Evolutionary conservation across 1,140 invertebrate species (phyloP).

Genomic region (Hestina assimilis): DNA sequence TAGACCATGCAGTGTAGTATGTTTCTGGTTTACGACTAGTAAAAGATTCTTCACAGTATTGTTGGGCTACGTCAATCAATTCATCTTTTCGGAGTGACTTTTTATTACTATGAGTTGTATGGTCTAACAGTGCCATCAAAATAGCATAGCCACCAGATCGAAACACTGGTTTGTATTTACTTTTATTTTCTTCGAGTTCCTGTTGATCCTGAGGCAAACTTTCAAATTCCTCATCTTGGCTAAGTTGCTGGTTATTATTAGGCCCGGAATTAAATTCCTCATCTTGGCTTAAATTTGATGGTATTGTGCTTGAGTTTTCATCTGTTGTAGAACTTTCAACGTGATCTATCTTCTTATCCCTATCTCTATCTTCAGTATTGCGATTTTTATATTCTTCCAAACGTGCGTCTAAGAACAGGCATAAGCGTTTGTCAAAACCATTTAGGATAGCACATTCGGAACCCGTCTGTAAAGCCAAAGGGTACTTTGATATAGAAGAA

Average conservation of each 20-base stretch:
- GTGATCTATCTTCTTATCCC: neutral
- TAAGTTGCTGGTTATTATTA: too few species aligned
- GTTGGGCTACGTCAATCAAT: conserved; percentile 46
- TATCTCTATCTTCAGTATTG: too few species aligned
- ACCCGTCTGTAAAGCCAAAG: conserved; percentile 86
- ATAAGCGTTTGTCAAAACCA: conserved; percentile 90
- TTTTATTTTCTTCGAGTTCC: conserved; percentile 16
- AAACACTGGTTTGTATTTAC: conserved; percentile 44
- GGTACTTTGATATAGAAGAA: conserved; percentile 88
- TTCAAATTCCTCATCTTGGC: too few species aligned
- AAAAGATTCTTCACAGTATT: conserved; percentile 81
- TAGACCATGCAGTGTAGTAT: conserved; percentile 85
- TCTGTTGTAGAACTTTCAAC: neutral
- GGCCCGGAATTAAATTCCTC: too few species aligned
- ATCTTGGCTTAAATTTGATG: neutral
- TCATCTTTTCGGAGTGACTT: conserved; percentile 36
- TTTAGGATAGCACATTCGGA: conserved; percentile 92
- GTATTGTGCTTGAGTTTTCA: neutral
- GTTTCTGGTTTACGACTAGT: conserved; percentile 77
- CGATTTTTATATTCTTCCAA: conserved; percentile 59
- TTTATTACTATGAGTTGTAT: conserved; percentile 24
- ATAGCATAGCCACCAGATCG: conserved; percentile 52
- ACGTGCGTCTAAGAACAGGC: conserved; percentile 87
- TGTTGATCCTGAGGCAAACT: too few species aligned
- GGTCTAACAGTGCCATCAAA: conserved; percentile 42